These are phyloP conservation scores for Eonycteris spelaea DNA, from an alignment of 2,113 vertebrate species.

Conservation along the genomic window DNA sequence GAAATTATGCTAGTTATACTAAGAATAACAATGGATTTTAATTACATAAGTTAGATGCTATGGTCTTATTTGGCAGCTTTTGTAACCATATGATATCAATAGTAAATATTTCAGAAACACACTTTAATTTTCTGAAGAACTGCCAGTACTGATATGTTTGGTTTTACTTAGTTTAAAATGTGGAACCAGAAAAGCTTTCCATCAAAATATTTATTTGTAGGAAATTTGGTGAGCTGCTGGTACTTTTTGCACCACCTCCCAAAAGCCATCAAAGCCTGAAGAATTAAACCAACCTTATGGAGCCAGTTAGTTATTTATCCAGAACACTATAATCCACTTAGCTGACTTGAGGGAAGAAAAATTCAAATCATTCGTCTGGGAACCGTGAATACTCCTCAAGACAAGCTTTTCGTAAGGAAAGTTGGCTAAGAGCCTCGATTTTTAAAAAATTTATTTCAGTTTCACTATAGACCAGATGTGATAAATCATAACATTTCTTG, in stretches of 20 bases:
- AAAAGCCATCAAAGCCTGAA: neutral
- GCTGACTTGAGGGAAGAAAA: slow-evolving; percentile 1
- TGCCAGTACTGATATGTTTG: neutral
- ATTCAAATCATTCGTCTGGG: neutral
- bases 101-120: neutral
- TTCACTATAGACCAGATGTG: neutral
- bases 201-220: neutral
- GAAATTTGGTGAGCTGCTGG: neutral
- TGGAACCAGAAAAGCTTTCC: neutral
- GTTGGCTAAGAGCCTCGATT: neutral
- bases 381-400: neutral
- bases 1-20: neutral
- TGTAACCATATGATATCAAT: neutral
- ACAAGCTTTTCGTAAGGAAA: neutral
- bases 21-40: neutral
- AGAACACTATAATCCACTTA: neutral
- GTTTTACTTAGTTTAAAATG: slow-evolving; percentile 38
- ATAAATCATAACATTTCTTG: neutral
- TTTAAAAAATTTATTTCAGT: neutral
- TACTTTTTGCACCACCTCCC: neutral
- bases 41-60: neutral
- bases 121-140: neutral
- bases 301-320: neutral
- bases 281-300: neutral
- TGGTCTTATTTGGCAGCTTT: neutral